phyloP scores from a whole-genome alignment of 2,113 vertebrate species.

The Climacteris rufus region DNA sequence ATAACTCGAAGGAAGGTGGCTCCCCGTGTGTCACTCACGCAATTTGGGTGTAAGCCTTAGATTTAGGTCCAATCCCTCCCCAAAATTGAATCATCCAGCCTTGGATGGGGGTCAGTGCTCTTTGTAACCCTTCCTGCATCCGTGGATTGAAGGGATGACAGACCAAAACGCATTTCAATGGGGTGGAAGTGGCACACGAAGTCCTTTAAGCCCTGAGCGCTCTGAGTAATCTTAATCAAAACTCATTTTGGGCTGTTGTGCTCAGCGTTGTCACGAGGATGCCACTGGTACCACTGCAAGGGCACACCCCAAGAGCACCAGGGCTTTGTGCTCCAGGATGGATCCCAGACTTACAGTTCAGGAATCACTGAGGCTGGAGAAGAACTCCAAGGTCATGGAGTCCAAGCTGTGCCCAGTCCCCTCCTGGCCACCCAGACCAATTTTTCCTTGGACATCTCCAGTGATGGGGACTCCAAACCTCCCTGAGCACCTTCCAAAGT shows the following conservation, averaged over 20 bases:
- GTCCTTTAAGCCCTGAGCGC: background rate
- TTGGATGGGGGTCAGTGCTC: background rate
- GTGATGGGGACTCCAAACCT: background rate
- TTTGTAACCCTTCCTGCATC: background rate
- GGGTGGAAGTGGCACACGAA: fast-evolving
- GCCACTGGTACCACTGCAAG: background rate
- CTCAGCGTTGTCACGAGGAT: background rate
- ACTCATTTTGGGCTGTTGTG: background rate
- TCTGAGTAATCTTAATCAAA: background rate
- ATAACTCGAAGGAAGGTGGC: background rate
- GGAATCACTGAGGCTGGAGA: background rate
- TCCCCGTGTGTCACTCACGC: background rate
- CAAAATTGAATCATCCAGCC: fast-evolving
- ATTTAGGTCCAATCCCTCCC: background rate
- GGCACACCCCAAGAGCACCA: background rate
- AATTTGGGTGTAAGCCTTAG: background rate
- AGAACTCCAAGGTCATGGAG: background rate
- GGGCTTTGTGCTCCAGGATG: background rate
- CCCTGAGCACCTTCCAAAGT: background rate
- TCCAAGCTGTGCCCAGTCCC: background rate
- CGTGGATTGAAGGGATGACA: background rate
- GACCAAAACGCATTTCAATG: background rate
- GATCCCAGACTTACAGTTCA: background rate
- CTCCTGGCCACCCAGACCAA: background rate
- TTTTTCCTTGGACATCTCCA: background rate